Base-by-base conservation (phyloP, 2,888 invertebrate species). In the Drosophila macrospina region DNA sequence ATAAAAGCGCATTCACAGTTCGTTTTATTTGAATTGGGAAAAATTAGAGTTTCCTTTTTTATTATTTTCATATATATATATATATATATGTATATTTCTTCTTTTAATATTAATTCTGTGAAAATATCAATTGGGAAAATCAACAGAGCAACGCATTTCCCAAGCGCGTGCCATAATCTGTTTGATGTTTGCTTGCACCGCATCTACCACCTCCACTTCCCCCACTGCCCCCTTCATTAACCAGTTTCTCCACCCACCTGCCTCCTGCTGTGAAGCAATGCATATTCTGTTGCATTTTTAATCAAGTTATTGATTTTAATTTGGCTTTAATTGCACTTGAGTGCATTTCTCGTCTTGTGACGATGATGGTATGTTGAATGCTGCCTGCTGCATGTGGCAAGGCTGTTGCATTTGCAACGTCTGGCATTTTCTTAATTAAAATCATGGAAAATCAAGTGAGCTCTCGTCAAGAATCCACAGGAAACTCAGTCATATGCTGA, bases 231-330 rank as follows among this genome's bases (percentile, higher is more conserved):
- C 1, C 4, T 4, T 24, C 6, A 1, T 6, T 15, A 10, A 30
- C 28, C 28, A 13, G 47, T 6, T 2, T 8, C 16, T 34, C n/a
- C 24, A 2, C 16, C n/a, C 50, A 51, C 28, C 37, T 28, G 39
- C 16, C 15, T n/a, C 15, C 8, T 44, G 8, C 36, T 13, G 8
- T 10, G 39, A 8, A 39, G 37, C 37, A 37, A 8, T 61, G 37
- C 39, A 28, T 36, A 41, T 64, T 16, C 59, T 62, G 69, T 69
- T 75, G 75, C 65, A 72, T 65, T 68, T 75, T 75, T 68, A 75
- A 80, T 80, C 79, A 86, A 81, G 74, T 85, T 86, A 86, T 86
- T 86, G 87, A 86, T 86, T 86, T 85, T 85, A 85, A 86, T 82
- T 80, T 78, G 85, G 74, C 65, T 78, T 81, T 84, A 84, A 85